A percentile compares a stretch with the other conserved stretches of the same genome.
phyloP scores from a whole-genome alignment of 2,797 vertebrate species.

The Sardinella longiceps region DNA sequence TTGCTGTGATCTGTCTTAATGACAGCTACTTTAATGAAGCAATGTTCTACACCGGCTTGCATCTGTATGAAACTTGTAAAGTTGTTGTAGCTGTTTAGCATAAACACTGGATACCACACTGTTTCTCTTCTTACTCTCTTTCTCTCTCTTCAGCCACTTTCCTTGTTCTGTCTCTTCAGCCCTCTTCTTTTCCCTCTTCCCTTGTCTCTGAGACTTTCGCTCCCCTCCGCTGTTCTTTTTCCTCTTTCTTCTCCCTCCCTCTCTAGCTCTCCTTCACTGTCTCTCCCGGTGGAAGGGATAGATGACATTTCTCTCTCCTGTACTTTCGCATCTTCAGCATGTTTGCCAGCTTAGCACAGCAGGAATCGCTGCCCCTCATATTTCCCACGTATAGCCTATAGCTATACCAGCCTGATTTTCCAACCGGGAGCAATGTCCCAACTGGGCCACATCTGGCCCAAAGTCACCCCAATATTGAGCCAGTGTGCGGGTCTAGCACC shows the following conservation, averaged over 20 bases:
- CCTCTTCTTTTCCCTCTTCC: neutral
- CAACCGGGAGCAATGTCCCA: neutral
- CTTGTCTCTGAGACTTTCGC: neutral
- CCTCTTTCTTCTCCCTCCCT: neutral
- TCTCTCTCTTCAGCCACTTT: neutral
- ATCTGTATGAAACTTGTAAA: neutral
- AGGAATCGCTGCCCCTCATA: constrained; percentile 36
- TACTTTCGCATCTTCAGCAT: constrained; percentile 46
- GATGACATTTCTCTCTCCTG: constrained; percentile 41
- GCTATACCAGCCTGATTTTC: neutral
- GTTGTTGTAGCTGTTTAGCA: neutral
- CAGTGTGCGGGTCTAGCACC: neutral
- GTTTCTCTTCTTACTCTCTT: neutral
- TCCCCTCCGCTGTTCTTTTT: neutral
- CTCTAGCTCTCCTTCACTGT: constrained; percentile 28
- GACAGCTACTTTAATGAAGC: neutral
- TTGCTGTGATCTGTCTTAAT: neutral
- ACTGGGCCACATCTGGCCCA: neutral
- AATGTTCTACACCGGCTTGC: neutral
- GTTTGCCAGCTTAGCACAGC: constrained; percentile 42
- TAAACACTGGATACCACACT: neutral
- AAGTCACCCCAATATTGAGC: neutral
- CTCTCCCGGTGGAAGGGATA: constrained; percentile 38
- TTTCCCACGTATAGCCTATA: constrained; percentile 10
- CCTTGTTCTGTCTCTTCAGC: neutral